A percentile compares a stretch with the other conserved stretches of the same genome.
Evolutionary conservation across 2,797 vertebrate genomes (phyloP).

Genomic region (Onychomys torridus): DNA sequence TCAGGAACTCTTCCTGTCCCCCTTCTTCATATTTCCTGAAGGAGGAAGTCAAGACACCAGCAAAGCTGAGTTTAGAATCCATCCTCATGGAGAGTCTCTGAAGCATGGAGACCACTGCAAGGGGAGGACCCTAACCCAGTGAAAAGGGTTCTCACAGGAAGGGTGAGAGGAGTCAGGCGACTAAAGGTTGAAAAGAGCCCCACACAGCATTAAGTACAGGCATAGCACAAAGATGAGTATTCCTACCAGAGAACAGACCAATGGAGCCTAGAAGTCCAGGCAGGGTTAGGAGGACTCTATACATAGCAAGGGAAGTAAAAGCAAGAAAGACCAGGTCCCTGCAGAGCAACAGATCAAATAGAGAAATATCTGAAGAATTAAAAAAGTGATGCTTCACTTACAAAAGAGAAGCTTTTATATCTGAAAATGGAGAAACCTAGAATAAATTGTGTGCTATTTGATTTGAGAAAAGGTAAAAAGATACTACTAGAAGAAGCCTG

Average conservation of each 20-base stretch:
- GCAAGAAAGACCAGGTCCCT: neutral
- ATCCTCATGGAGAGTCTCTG: neutral
- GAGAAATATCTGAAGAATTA: neutral
- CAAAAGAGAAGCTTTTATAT: neutral
- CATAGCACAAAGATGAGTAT: no score
- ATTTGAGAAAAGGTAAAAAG: neutral
- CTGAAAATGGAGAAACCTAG: neutral
- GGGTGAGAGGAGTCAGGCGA: neutral
- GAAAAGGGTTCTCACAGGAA: neutral
- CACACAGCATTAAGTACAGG: neutral
- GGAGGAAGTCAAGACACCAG: neutral
- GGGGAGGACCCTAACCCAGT: neutral
- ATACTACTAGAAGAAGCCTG: constrained; percentile 5
- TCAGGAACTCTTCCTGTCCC: neutral
- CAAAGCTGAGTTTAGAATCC: neutral
- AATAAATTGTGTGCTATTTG: neutral
- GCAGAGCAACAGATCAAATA: neutral
- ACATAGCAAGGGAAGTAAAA: neutral
- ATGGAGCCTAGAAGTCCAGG: neutral
- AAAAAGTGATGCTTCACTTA: neutral
- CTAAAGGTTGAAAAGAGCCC: neutral
- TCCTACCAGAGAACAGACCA: accelerated
- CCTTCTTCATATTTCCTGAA: neutral
- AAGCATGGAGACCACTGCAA: neutral
- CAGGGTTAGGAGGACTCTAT: neutral